Conservation (phyloP, 30 jellyfish, hydroid and myxozoan species). For the Turritopsis dohrnii region DNA sequence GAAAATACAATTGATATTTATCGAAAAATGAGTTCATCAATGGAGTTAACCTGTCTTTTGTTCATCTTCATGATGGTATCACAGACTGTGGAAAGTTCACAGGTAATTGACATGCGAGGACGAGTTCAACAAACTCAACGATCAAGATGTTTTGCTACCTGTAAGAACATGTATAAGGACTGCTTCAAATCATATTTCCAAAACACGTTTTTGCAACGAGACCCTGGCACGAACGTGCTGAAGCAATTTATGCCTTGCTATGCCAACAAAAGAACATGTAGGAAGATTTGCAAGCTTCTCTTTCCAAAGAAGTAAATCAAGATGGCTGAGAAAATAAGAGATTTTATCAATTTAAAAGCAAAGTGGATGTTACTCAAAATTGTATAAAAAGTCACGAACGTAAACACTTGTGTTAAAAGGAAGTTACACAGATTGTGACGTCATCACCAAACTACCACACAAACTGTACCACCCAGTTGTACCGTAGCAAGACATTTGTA, state of each 20-base stretch:
- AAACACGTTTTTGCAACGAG: neutral
- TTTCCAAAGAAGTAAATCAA: neutral
- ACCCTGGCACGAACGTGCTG: neutral
- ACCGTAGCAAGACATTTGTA: neutral
- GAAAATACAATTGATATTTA: neutral
- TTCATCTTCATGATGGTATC: neutral
- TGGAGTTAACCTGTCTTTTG: neutral
- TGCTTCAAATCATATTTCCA: neutral
- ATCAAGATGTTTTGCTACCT: neutral
- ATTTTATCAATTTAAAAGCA: neutral
- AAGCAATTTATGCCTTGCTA: neutral
- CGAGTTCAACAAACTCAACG: neutral
- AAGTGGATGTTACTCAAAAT: neutral
- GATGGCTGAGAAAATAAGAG: neutral
- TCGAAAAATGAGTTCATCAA: neutral
- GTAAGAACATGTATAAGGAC: neutral
- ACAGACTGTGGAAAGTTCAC: neutral
- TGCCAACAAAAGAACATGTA: neutral
- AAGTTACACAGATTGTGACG: neutral
- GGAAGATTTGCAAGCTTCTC: neutral
- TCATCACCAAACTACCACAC: neutral
- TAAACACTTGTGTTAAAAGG: neutral
- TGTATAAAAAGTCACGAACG: neutral
- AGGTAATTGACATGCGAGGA: neutral
- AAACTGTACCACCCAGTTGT: neutral